phyloP scores from a whole-genome alignment of 2,113 vertebrate genomes.

The Buteo buteo region DNA sequence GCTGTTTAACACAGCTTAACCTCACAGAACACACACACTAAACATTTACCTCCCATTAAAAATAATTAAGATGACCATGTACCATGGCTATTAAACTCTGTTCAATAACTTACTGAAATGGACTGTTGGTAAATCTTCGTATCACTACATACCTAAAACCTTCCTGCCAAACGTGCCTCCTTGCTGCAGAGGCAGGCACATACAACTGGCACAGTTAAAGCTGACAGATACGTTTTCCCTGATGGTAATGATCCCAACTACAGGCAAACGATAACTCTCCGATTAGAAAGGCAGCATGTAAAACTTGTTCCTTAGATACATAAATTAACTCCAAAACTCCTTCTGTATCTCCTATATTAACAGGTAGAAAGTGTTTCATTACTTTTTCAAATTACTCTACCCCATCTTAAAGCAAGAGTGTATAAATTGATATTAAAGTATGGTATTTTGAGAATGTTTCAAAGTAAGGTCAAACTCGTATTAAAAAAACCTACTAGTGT shows the following conservation, averaged over 20 bases:
- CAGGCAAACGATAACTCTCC: background rate
- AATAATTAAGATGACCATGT: background rate
- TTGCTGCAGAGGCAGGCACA: background rate
- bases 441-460: constrained; percentile 88
- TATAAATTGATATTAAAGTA: constrained; percentile 83
- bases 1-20: background rate
- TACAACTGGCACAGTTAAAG: background rate
- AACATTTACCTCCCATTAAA: background rate
- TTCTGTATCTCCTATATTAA: constrained; percentile 37
- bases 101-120: background rate
- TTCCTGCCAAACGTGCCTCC: background rate
- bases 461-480: constrained; percentile 87
- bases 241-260: background rate
- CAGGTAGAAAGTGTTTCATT: constrained; percentile 72
- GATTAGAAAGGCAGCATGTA: background rate
- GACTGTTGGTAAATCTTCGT: background rate
- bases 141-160: background rate
- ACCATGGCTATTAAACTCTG: background rate
- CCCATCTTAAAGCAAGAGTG: constrained; percentile 66
- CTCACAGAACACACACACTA: background rate
- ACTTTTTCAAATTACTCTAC: constrained; percentile 8
- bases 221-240: background rate
- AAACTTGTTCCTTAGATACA: background rate
- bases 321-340: constrained; percentile 28
- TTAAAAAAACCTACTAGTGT: constrained; percentile 81